phyloP scores from a whole-genome alignment of 2,888 invertebrate species.

The Himalopsyche kuldschensis region DNA sequence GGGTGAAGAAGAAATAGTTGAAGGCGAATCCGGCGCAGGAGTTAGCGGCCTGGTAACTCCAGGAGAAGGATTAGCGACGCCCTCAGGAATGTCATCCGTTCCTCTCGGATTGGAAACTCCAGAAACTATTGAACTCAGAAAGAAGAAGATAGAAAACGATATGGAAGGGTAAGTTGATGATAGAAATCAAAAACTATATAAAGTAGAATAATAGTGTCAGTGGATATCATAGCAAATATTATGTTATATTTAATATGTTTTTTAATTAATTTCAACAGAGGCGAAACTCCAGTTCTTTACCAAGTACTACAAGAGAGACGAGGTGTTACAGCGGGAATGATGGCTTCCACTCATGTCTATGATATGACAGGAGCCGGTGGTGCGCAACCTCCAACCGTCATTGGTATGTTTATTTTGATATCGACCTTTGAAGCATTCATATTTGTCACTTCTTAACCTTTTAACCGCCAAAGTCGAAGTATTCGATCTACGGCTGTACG shows the following conservation, averaged over 20 bases:
- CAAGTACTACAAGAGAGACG: slow-evolving; percentile 95
- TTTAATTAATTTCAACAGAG: slow-evolving; percentile 53
- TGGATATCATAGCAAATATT: too few species aligned
- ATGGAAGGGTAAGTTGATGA: slow-evolving; percentile 79
- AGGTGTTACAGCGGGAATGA: slow-evolving; percentile 91
- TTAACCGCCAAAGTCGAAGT: too few species aligned
- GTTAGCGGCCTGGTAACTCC: slow-evolving; percentile 91
- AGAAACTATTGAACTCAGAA: slow-evolving; percentile 95
- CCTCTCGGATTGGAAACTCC: slow-evolving; percentile 98
- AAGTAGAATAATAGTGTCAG: too few species aligned
- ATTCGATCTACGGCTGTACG: too few species aligned
- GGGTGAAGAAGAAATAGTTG: slow-evolving; percentile 64
- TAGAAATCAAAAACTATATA: too few species aligned
- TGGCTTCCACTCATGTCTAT: slow-evolving; percentile 98
- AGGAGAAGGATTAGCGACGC: slow-evolving; percentile 91
- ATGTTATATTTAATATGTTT: too few species aligned
- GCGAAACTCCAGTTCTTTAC: slow-evolving; percentile 92
- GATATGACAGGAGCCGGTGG: slow-evolving; percentile 78
- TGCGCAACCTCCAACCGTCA: slow-evolving; percentile 59
- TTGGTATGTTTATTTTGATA: slow-evolving; percentile 40
- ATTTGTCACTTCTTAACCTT: too few species aligned
- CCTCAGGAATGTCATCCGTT: slow-evolving; percentile 86
- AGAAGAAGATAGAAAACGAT: slow-evolving; percentile 94
- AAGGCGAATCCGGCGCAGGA: slow-evolving; percentile 65
- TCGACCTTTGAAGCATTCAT: too few species aligned